Evolutionary conservation across 2,888 invertebrate genomes (phyloP), one percentile per base, ranked within the genome.

Genomic region (Xestoiulus laeticollis): DNA sequence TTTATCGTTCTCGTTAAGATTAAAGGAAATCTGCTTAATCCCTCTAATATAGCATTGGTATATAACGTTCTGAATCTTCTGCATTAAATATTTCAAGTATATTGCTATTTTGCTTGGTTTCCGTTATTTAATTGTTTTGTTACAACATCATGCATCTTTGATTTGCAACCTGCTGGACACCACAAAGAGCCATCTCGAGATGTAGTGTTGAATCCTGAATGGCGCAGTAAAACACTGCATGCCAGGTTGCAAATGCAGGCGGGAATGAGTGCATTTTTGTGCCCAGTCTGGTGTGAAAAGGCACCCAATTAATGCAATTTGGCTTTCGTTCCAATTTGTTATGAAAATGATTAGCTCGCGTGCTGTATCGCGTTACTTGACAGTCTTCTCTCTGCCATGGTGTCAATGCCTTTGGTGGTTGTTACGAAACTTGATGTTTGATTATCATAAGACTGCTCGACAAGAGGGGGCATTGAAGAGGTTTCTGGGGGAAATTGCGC

Each of bases 401-500:
- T 68, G 68, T 68, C 68, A 26, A 68, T 68, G 68, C 26, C 26
- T 26, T 6, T 1, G 68, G 68, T 68, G 43, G 8, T 22, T 26
- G 68, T 68, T 22, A 68, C 68, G 1, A 26, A 68, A 68, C 68
- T 26, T 26, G 26, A 26, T 19, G 68, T 68, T 68, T 68, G 68
- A 68, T 68, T 19, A 68, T 68, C 68, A 19, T 68, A 68, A 68
- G 68, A 68, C 68, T 26, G 68, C 16, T 68, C 68, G 68, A 68
- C 68, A 68, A 22, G 68, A 68, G 68, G 68, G n/a, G 22, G 26
- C 68, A 68, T 68, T 68, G 22, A 68, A 68, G 68, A 68, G 68
- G 68, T 68, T 68, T 68, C 68, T 68, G 26, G 10, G 68, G 68
- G 68, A 68, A 68, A 68, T 68, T 68, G 68, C 68, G 68, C 68